Base-by-base conservation (phyloP, 2,888 invertebrate species). In the Heliconius charithonia region DNA sequence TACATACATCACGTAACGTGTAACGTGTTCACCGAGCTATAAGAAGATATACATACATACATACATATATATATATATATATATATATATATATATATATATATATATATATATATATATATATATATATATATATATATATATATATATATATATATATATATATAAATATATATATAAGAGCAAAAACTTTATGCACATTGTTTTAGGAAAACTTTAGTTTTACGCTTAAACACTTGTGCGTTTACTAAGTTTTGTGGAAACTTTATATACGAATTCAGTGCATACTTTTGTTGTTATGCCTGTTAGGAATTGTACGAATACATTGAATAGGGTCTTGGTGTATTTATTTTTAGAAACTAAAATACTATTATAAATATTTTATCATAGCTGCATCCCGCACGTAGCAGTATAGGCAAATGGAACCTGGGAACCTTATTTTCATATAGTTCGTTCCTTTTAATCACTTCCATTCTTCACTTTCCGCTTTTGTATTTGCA, bases 141-240 rank as follows among this genome's bases (percentile, higher is more conserved):
- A n/a, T n/a, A n/a, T n/a, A n/a, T n/a, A n/a, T n/a, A n/a, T n/a
- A n/a, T n/a, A 19, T 19, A 59, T 59, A n/a, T 59, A 59, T 25
- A 62, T 71, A 65, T 56, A 62, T 75, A 76, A 59, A 72, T 62
- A 62, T 75, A 79, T 76, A 72, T 79, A 73, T 79, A 72, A 76
- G 51, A 67, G 63, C 62, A 72, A 41, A 73, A 79, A 79, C 72
- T 79, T 79, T 59, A 65, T 67, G 32, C 59, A 29, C 67, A 22
- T 66, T 79, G 62, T 76, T 72, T 76, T 76, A 76, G 72, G 79
- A 73, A 76, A 76, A 78, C 78, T 80, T 80, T 67, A 75, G 71
- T 75, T 80, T 77, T 75, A 77, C 72, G 75, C 78, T 76, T 80
- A 75, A 76, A 78, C 75, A 75, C 80, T 75, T 71, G 59, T 78